phyloP scores from a whole-genome alignment of 2,888 invertebrate genomes.

The Trachelus stipa region DNA sequence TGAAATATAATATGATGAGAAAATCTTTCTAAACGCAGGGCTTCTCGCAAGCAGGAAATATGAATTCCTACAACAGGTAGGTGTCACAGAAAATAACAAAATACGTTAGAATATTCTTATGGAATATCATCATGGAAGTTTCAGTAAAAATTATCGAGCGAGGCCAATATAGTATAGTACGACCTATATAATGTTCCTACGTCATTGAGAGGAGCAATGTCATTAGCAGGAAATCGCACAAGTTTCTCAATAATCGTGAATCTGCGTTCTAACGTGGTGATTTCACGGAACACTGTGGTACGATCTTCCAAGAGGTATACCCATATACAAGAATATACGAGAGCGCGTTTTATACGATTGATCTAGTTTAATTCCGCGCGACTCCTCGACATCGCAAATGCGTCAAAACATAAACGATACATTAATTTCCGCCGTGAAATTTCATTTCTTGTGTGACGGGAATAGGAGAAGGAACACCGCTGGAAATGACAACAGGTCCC shows the following conservation, averaged over 20 bases:
- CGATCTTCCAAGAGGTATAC: not conserved
- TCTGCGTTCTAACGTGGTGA: not conserved
- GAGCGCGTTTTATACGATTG: not conserved
- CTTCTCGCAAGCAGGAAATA: not conserved
- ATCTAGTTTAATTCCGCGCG: not conserved
- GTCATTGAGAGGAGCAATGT: not conserved
- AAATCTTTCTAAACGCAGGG: not conserved
- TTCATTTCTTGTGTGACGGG: not conserved
- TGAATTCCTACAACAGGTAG: not conserved
- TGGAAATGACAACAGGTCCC: not conserved
- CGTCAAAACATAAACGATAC: not conserved
- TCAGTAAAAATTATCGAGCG: not conserved
- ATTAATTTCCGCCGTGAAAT: not conserved
- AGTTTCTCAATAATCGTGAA: not conserved
- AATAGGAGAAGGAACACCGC: not conserved
- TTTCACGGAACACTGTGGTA: not conserved
- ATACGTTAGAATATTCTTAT: not conserved
- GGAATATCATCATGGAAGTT: not conserved
- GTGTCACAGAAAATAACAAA: not conserved
- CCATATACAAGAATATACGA: not conserved
- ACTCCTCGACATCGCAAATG: not conserved
- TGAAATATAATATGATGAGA: not conserved
- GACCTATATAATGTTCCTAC: not conserved
- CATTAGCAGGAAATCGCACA: not conserved
- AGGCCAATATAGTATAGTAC: not conserved